A percentile compares a stretch with the other conserved stretches of the same genome.
phyloP scores from a whole-genome alignment of 2,888 invertebrate species.

The Prosapia bicincta region DNA sequence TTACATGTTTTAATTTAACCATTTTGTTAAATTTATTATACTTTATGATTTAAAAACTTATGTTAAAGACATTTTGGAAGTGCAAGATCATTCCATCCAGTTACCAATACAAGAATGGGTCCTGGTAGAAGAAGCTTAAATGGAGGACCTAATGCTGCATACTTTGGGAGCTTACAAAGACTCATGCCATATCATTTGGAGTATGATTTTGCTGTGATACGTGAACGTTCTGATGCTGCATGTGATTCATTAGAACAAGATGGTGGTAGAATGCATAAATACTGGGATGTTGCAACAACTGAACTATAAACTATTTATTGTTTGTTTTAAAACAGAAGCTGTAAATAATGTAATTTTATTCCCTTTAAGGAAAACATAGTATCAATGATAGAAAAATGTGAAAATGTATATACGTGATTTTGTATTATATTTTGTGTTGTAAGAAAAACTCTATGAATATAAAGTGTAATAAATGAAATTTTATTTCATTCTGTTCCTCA shows the following conservation, averaged over 20 bases:
- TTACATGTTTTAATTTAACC: no score
- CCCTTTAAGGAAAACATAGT: no score
- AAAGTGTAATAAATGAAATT: no score
- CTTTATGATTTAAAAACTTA: no score
- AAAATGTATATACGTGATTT: not conserved
- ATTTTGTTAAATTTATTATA: no score
- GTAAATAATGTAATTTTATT: not conserved
- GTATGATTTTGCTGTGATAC: conserved; percentile 79
- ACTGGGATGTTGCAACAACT: conserved; percentile 88
- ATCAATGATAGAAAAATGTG: not conserved
- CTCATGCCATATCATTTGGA: conserved; percentile 81
- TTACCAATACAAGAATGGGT: conserved; percentile 39
- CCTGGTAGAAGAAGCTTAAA: conserved; percentile 46
- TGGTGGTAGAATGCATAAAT: conserved; percentile 78
- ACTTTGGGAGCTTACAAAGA: conserved; percentile 80
- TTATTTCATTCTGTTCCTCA: no score
- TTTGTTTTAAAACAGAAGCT: not conserved
- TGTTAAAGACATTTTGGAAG: conserved; percentile 76
- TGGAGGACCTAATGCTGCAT: conserved; percentile 81
- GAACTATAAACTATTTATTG: conserved; percentile 66
- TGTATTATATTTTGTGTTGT: not conserved
- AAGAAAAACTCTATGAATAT: no score
- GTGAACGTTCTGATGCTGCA: conserved; percentile 62
- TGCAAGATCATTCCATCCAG: conserved; percentile 71
- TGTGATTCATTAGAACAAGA: conserved; percentile 77